These are phyloP conservation scores for Eupithecia subfuscata DNA, from an alignment of 2,888 invertebrate species.

Conservation along the genomic window DNA sequence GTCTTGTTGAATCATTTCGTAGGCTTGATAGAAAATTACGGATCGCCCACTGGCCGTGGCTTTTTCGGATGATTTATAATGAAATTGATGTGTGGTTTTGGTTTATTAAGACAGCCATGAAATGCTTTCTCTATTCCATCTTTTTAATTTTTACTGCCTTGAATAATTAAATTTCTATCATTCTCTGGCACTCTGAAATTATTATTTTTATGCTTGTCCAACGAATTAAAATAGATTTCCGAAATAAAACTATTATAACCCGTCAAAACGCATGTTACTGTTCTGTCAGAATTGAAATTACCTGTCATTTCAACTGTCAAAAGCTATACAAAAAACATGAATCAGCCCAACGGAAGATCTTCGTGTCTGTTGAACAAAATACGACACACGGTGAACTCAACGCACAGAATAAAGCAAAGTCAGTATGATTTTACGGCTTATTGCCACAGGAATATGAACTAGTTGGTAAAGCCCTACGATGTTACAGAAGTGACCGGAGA, in stretches of 20 bases:
- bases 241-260: constrained; percentile 11
- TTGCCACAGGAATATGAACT: constrained; percentile 17
- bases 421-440: constrained; percentile 11
- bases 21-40: constrained; percentile 46
- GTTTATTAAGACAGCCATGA: constrained; percentile 28
- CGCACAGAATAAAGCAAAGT: constrained; percentile 22
- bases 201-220: constrained; percentile 8
- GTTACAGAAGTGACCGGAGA: constrained; percentile 58
- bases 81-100: constrained; percentile 38
- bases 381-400: constrained; percentile 40
- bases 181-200: neutral
- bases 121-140: neutral
- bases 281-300: constrained; percentile 44
- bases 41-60: constrained; percentile 42
- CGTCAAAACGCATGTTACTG: constrained; percentile 29
- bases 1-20: constrained; percentile 58
- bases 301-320: constrained; percentile 46
- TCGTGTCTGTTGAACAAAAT: constrained; percentile 42
- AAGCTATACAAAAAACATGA: constrained; percentile 39
- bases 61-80: constrained; percentile 40
- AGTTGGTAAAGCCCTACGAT: constrained; percentile 31
- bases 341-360: constrained; percentile 41
- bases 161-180: neutral
- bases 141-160: neutral
- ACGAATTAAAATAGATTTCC: constrained; percentile 9